Evolutionary conservation across 2,888 invertebrate species (phyloP), one percentile per base, ranked within the genome.

Genomic region (Microdon myrmicae): DNA sequence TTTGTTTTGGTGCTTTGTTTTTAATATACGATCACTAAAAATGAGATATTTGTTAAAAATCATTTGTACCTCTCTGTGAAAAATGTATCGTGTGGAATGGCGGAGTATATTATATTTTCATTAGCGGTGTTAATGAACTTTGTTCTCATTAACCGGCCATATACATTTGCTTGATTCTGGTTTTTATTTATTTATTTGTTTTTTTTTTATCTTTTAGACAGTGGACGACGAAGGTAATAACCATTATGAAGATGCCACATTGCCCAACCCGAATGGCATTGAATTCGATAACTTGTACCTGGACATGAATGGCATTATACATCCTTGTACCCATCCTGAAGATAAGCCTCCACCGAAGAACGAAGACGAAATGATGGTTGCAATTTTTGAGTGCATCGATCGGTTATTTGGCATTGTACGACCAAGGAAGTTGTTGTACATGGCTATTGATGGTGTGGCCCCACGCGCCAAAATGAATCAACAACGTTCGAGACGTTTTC

Each of bases 381-480:
- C 95, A 32, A 99, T 99, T 75, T 99, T 99, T 78, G 97, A 97
- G 73, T 98, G 96, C 79, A 97, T 99, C 68, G 99, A 99, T 81
- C 84, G 97, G 56, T 83, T 99, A 58, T 94, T 98, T 81, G 85
- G 88, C 35, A 96, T 97, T 72, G 94, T 96, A 0, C 83, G 96
- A 68, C 97, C 97, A 0, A 84, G 94, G 72, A 94, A 94, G 78
- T 70, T 99, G 31, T 81, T 99, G 67, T 99, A 99, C 80, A 98
- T 99, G 98, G 99, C 99, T 43, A 97, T 99, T 79, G 99, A 99
- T 83, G 99, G 99, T 67, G 98, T 99, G 85, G 97, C 97, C 2
- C 96, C 99, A 0, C 84, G 98, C 74, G 99, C 99, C 0, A 99
- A 99, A 82, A 99, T 99, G 99, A 99, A 99, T 81, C 99, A 99